A percentile compares a stretch with the other conserved stretches of the same genome.
Evolutionary conservation across 2,888 invertebrate genomes (phyloP).

Genomic region (Leptinotarsa juncta): DNA sequence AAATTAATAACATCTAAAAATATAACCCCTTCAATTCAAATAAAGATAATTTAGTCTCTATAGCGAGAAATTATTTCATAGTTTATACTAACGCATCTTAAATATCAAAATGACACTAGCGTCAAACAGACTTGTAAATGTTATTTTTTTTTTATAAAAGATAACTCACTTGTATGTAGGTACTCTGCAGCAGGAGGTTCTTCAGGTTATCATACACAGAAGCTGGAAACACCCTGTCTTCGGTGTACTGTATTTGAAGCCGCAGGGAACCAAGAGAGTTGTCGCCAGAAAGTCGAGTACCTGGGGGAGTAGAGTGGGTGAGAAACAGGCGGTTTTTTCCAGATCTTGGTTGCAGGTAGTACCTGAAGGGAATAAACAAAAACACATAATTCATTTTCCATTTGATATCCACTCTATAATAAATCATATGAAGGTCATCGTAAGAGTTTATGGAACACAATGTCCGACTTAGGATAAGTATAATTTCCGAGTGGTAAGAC

Average conservation of each 20-base stretch:
- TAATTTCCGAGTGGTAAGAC: no score
- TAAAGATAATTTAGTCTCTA: no score
- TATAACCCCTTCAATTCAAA: no score
- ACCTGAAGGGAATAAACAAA: constrained; percentile 68
- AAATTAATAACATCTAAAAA: no score
- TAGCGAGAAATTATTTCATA: no score
- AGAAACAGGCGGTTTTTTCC: constrained; percentile 70
- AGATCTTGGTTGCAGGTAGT: constrained; percentile 79
- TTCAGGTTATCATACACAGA: constrained; percentile 83
- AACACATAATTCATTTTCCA: background rate
- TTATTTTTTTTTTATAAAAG: background rate
- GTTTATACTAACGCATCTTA: no score
- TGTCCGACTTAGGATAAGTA: no score
- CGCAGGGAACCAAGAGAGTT: constrained; percentile 84
- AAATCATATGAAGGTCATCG: background rate
- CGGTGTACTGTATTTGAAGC: constrained; percentile 87
- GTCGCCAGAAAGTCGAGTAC: constrained; percentile 75
- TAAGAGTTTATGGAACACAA: background rate
- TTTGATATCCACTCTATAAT: no score
- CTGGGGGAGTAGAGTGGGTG: constrained; percentile 80
- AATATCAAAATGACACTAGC: no score
- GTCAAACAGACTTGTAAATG: no score
- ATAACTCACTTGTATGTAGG: constrained; percentile 71
- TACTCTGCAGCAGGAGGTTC: constrained; percentile 80
- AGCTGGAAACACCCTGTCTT: constrained; percentile 89